Evolutionary conservation across 2,113 vertebrate species (phyloP).

Genomic region (Sinocyclocheilus grahami): DNA sequence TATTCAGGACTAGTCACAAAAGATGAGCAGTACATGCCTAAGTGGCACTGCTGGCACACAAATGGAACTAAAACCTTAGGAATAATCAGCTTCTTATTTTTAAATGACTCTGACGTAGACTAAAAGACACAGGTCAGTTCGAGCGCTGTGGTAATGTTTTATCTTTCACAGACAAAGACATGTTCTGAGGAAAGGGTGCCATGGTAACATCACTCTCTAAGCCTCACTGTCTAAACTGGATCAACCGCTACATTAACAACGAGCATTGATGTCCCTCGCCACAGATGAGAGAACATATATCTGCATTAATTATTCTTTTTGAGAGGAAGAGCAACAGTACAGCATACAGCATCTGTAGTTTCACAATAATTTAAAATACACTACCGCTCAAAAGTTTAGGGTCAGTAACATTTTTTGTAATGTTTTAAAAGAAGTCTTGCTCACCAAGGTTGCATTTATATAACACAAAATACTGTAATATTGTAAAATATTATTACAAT

Average conservation of each 20-base stretch:
- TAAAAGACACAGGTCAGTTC: not conserved
- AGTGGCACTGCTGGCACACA: not conserved
- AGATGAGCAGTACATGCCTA: not conserved
- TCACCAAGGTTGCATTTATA: too few relatives aligned
- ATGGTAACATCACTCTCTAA: slow-evolving; percentile 43
- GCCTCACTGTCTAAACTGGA: slow-evolving; percentile 21
- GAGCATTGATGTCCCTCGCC: not conserved
- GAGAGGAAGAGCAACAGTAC: not conserved
- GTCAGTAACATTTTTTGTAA: not conserved
- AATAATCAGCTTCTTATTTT: slow-evolving; percentile 26
- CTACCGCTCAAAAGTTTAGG: not conserved
- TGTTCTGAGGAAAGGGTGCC: slow-evolving; percentile 42
- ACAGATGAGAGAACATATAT: slow-evolving; percentile 16
- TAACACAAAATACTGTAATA: too few relatives aligned
- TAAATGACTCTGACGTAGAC: slow-evolving; percentile 41
- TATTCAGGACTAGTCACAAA: not conserved
- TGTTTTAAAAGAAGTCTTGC: too few relatives aligned
- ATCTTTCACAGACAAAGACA: slow-evolving; percentile 36
- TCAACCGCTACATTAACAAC: slow-evolving; percentile 10
- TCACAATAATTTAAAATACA: too few relatives aligned
- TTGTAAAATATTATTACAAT: too few relatives aligned
- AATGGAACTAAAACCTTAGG: not conserved
- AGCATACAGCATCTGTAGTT: not conserved
- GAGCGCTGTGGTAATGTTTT: not conserved
- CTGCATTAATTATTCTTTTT: slow-evolving; percentile 6